Base-by-base conservation (phyloP, 2,113 vertebrate genomes). In the Chloebia gouldiae region DNA sequence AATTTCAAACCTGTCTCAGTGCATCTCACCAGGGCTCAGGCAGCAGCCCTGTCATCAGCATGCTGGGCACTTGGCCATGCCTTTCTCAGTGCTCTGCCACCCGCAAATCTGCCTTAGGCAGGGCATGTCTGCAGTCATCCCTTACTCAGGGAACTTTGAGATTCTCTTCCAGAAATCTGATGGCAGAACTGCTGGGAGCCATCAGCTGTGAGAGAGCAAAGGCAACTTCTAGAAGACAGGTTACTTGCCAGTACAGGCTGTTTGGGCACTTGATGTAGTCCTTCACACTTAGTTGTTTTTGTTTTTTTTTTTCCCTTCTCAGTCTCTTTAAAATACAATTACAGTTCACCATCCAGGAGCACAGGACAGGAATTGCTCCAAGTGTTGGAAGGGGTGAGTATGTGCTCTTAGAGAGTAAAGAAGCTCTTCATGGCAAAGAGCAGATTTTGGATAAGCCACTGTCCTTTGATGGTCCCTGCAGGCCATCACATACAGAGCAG, bases 271-370 rank as follows among this genome's bases (percentile, higher is more conserved):
- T 65, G 49, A 44, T 1, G 0, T 16, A 21, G 10, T 8, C 13
- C 22, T 64, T 33, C 28, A 39, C 10, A 0, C 45, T 83, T 76
- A 1, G 1, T 28, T 65, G 49, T 13, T 25, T 78, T 28, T 65
- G 49, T 10, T 20, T 75, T 81, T 80, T 27, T 80, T 82, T 79
- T 57, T 27, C 13, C 10, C 3, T 14, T 69, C 15, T 39, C 16
- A 6, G 9, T 45, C 22, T 86, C 50, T 77, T 50, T 83, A 63
- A 71, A 63, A 65, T 13, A 11, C 10, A 40, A 5, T 85, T 71
- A 5, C 10, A 24, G 0, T 51, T 76, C n/a, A 7, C 27, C 31
- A 0, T 28, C 9, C 4, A 0, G 57, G 61, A 49, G 22, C 1
- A 3, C 56, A 56, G 27, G 24, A 33, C 6, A 15, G 33, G 35